Conservation (phyloP, 2,888 invertebrate species). For the Plagodis pulveraria region DNA sequence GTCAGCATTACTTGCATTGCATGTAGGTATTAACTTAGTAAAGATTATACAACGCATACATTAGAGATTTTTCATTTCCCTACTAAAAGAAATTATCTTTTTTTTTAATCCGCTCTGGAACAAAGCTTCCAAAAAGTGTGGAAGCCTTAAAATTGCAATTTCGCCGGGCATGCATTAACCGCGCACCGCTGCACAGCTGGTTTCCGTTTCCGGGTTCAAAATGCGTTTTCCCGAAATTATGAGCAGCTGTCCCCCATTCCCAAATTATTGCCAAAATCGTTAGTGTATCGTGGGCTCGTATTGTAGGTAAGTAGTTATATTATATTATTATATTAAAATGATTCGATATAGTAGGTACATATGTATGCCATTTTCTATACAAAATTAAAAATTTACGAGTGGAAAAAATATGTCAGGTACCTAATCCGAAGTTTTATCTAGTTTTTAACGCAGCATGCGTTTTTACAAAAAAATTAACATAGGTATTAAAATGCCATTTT, state of each 20-base stretch:
- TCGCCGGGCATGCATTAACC: slow-evolving; percentile 72
- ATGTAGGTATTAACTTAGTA: no score
- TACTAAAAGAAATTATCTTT: background rate
- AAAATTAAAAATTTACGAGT: no score
- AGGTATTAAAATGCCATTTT: no score
- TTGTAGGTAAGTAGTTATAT: background rate
- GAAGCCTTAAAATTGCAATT: slow-evolving; percentile 81
- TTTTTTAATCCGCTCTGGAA: slow-evolving; percentile 40
- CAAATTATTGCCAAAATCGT: slow-evolving; percentile 40
- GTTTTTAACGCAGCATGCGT: no score
- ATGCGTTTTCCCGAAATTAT: slow-evolving; percentile 77
- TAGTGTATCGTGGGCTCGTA: background rate
- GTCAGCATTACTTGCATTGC: no score
- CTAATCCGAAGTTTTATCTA: no score
- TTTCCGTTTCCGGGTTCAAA: slow-evolving; percentile 77
- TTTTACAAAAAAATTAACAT: no score
- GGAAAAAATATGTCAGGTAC: no score
- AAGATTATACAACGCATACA: no score
- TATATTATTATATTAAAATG: background rate
- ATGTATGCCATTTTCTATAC: background rate
- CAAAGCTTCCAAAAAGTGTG: slow-evolving; percentile 60
- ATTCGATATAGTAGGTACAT: no score
- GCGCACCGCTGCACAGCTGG: slow-evolving; percentile 75
- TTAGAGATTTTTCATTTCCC: no score
- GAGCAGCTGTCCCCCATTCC: slow-evolving; percentile 58